Evolutionary conservation across 2,797 vertebrate genomes (phyloP).

Genomic region (Karalla daura): DNA sequence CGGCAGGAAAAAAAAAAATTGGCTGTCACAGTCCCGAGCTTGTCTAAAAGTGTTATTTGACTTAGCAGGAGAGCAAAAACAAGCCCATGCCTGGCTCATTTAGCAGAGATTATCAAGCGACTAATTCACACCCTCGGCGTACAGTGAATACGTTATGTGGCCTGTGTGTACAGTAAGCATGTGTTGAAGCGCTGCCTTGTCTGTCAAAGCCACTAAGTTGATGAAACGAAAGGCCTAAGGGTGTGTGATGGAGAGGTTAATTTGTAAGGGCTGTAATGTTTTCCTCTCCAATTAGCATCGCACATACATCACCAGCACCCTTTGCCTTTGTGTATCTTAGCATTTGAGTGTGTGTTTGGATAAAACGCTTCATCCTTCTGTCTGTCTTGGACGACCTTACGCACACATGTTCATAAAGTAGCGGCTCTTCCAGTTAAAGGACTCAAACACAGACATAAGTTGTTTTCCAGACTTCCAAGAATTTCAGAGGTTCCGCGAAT

Average conservation of each 20-base stretch:
- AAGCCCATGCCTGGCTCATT: constrained; percentile 55
- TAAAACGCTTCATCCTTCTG: neutral
- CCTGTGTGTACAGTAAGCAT: constrained; percentile 30
- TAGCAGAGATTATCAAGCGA: constrained; percentile 45
- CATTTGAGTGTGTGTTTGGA: neutral
- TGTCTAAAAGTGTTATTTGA: constrained; percentile 54
- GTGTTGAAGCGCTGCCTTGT: constrained; percentile 27
- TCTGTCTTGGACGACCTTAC: constrained; percentile 2
- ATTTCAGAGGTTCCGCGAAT: constrained; percentile 50
- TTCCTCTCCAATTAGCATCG: constrained; percentile 39
- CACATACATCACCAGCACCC: constrained; percentile 28
- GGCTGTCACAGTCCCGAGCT: constrained; percentile 16
- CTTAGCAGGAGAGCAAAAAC: constrained; percentile 50
- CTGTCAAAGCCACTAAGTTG: constrained; percentile 23
- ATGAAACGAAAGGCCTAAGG: constrained; percentile 33
- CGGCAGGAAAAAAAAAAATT: constrained; percentile 14
- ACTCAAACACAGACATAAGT: constrained; percentile 21
- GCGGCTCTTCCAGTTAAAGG: constrained; percentile 7
- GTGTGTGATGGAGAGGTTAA: constrained; percentile 44
- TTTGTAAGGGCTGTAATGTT: constrained; percentile 36
- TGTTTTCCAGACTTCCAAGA: constrained; percentile 57
- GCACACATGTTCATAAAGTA: constrained; percentile 13
- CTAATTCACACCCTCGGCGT: constrained; percentile 33
- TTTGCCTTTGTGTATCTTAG: neutral
- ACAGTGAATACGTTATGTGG: constrained; percentile 40